These are phyloP conservation scores for Diorhabda carinulata DNA, from an alignment of 1,140 invertebrate species.

Conservation along the genomic window DNA sequence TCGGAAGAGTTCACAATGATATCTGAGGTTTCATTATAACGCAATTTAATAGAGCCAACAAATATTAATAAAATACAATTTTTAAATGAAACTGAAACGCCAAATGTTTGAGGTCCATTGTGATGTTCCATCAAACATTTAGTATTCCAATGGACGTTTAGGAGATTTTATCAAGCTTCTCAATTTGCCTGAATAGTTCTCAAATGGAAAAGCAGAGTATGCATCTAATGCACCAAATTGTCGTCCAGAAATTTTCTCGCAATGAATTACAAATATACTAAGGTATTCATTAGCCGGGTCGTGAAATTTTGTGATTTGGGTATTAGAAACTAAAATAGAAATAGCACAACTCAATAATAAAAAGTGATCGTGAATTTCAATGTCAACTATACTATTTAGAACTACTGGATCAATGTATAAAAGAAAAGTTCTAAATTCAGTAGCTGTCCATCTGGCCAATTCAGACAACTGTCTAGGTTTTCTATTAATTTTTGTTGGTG, in stretches of 20 bases:
- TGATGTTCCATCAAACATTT: background rate
- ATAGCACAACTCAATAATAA: conserved; percentile 44
- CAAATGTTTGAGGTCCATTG: background rate
- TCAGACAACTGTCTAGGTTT: conserved; percentile 27
- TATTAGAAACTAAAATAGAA: conserved; percentile 35
- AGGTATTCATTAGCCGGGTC: conserved; percentile 27
- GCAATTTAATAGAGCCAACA: background rate
- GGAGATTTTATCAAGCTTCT: conserved; percentile 20
- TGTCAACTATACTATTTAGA: conserved; percentile 38
- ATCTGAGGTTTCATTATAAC: too few relatives aligned
- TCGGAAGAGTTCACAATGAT: too few relatives aligned
- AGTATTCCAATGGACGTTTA: conserved; percentile 12
- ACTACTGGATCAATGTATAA: conserved; percentile 48
- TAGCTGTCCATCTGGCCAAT: conserved; percentile 47
- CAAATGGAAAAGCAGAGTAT: conserved; percentile 22
- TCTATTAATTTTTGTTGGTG: conserved; percentile 28
- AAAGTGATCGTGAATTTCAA: conserved; percentile 47
- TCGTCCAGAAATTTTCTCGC: conserved; percentile 15
- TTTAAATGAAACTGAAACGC: background rate
- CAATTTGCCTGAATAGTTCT: conserved; percentile 21
- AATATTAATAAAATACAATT: background rate
- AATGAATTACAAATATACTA: conserved; percentile 28
- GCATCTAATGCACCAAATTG: conserved; percentile 16
- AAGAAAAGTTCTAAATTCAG: conserved; percentile 50
- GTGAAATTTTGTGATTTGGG: conserved; percentile 14